A percentile compares a stretch with the other conserved stretches of the same genome.
These are phyloP conservation scores for Eupithecia abbreviata DNA, from an alignment of 2,888 invertebrate species.

Conservation along the genomic window DNA sequence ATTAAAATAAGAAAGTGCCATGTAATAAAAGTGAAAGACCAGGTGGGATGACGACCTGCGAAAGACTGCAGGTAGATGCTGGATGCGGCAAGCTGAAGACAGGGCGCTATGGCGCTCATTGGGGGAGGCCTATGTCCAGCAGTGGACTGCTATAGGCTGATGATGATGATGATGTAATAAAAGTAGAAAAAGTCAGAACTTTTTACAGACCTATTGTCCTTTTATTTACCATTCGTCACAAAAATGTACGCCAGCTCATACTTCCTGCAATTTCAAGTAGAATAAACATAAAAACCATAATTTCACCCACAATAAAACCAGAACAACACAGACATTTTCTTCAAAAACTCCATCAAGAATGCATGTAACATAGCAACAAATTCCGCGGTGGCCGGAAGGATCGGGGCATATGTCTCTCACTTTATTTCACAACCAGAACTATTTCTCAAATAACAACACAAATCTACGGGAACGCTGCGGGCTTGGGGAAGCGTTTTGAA, in stretches of 20 bases:
- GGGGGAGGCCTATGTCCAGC: no score
- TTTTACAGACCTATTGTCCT: no score
- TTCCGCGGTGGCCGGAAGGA: neutral
- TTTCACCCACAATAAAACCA: neutral
- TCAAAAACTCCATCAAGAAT: conserved; percentile 9
- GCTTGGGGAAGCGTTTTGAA: conserved; percentile 28
- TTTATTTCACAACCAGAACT: conserved; percentile 28
- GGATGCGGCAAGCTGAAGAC: no score
- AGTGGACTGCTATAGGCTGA: no score
- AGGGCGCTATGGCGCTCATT: no score
- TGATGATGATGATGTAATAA: no score
- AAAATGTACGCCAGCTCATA: neutral
- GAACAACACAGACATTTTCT: neutral
- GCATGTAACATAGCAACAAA: conserved; percentile 6
- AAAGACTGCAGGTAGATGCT: no score
- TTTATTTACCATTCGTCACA: neutral
- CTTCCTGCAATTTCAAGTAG: neutral
- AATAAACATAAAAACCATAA: neutral
- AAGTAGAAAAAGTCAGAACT: no score
- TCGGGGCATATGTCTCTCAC: conserved; percentile 13
- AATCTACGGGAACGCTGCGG: conserved; percentile 23
- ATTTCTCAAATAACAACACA: conserved; percentile 30
- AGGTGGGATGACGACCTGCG: no score
- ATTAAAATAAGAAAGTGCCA: no score
- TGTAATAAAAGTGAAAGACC: no score